Evolutionary conservation across 2,888 invertebrate species (phyloP), one percentile per base, ranked within the genome.

Genomic region (Pemphredon lugubris): DNA sequence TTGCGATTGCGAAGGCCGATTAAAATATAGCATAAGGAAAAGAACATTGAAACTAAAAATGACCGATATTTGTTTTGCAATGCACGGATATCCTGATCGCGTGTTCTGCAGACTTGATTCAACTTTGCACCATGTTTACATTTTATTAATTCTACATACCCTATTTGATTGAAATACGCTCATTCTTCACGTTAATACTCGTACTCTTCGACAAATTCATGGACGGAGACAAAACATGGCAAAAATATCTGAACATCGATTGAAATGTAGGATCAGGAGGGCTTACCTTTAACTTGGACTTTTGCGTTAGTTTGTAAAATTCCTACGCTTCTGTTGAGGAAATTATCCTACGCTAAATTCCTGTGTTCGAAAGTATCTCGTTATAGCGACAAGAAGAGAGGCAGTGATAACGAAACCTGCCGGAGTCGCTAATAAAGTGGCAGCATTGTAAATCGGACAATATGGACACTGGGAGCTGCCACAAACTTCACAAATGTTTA

Each of bases 391-490:
- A 1, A 86, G 20, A 3, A 83, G 39, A 9, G 84, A 83, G 5
- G 81, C 18, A 1, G 78, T 66, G 2, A 87, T 42, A 30, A 87
- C 47, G 42, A 88, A 77, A 61, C 82, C 77, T 21, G 83, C 76
- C 2, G 89, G 84, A 2, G 84, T 79, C 2, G 75, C 87, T 37
- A 85, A 80, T 1, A 89, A 85, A 0, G 90, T 72, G 2, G 93
- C 94, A 2, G 92, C 90, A 89, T 96, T 96, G 91, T 96, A 96
- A 79, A 96, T 95, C 53, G 95, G 94, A 90, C 97, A 97, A 90
- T 97, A 97, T 0, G 97, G 97, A 88, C 97, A 97, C 89, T 97
- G 97, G 44, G 97, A 97, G 55, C 97, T 97, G 66, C 97, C 97
- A 88, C 97, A 97, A 5, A 97, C 97, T 88, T 97, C 97, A 90